These are phyloP conservation scores for Atrichornis clamosus DNA, from an alignment of 2,113 vertebrate species.

Conservation along the genomic window DNA sequence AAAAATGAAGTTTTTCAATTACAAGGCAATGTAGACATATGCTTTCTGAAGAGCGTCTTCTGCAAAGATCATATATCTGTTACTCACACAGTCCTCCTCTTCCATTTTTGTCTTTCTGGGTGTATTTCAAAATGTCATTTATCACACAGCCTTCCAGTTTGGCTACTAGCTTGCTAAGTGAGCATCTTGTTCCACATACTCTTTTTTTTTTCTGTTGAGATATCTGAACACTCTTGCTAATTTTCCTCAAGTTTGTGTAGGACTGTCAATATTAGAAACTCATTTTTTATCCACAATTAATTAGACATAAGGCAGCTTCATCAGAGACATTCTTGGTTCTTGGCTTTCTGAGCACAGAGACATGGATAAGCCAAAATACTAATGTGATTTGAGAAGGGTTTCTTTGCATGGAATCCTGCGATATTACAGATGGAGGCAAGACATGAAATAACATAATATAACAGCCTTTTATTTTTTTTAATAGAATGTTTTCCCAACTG, in stretches of 20 bases:
- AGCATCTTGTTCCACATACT: neutral
- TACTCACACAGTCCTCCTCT: neutral
- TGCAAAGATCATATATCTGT: neutral
- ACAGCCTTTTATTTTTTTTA: neutral
- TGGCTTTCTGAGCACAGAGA: neutral
- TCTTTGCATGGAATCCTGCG: neutral
- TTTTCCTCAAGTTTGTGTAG: neutral
- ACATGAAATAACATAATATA: constrained; percentile 1
- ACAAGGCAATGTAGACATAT: neutral
- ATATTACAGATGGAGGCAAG: constrained; percentile 23
- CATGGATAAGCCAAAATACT: neutral
- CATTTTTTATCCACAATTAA: constrained; percentile 7
- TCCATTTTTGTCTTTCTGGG: neutral
- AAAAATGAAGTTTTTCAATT: neutral
- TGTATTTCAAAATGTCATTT: neutral
- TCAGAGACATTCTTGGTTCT: neutral
- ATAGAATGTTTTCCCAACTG: neutral
- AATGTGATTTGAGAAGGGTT: neutral
- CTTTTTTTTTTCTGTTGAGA: neutral
- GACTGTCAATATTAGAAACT: constrained; percentile 21
- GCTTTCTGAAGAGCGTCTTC: neutral
- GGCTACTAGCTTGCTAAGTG: neutral
- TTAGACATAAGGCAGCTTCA: constrained; percentile 18
- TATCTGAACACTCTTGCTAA: neutral
- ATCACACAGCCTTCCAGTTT: neutral